Evolutionary conservation across 2,797 vertebrate genomes (phyloP), one percentile per base, ranked within the genome.

Genomic region (Molothrus aeneus): DNA sequence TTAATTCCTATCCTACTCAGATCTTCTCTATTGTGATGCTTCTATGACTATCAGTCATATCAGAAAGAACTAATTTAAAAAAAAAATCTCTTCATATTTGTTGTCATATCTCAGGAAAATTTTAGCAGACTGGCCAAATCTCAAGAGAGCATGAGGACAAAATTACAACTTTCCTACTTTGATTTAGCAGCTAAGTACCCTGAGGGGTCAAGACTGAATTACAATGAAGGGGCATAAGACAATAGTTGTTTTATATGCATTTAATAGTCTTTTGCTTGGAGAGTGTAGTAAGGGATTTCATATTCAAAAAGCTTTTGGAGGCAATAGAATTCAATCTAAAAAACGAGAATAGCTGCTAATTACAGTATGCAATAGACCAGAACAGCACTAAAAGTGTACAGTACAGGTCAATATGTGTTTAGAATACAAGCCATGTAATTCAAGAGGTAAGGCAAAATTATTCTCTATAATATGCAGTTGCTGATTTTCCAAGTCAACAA

Each of bases 331-430:
- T 86, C 51, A 93, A 69, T 56, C 50, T 63, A 17, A 38, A 90
- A 88, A 72, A 63, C 22, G 34, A 89, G 57, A 94, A 80, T 31
- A 66, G 50, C 50, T 88, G 53, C 74, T 95, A 95, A 93, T 74
- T 90, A 80, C 78, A 78, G 12, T 48, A 81, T 45, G 34, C 59
- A 93, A 25, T 42, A 63, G 57, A 65, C 29, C 57, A 93, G 70
- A 96, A 89, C 38, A 96, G 18, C 36, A 91, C 40, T 84, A 80
- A 66, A 94, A 61, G 15, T 54, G n/a, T 51, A 59, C 28, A 88
- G 9, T 22, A 73, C 19, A 77, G 22, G 26, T 63, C 29, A 90
- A 79, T 86, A 80, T 66, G 28, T 69, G 32, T 36, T 81, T 81
- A 88, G 78, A 34, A 54, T 65, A 72, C 6, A 57, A 93, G 90